Percentiles rank a stretch among this genome's conserved stretches.
Evolutionary conservation across 2,113 vertebrate species (phyloP).

Genomic region (Eretmochelys imbricata): DNA sequence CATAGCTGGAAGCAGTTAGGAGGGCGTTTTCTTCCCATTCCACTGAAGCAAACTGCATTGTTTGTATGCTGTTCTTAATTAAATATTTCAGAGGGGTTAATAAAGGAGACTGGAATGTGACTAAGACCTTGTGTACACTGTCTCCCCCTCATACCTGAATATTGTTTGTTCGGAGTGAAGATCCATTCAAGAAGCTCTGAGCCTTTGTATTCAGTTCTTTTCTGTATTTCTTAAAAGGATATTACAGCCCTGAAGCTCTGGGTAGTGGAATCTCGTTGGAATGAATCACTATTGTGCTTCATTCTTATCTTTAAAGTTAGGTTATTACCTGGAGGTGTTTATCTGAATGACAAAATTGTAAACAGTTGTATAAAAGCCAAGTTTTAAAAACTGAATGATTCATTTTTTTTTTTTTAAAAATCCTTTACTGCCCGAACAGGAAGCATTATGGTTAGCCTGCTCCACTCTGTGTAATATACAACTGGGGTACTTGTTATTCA

Average conservation of each 20-base stretch:
- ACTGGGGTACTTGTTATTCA: slow-evolving; percentile 13
- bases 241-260: background rate
- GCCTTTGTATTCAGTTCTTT: background rate
- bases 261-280: slow-evolving; percentile 2
- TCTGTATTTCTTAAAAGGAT: background rate
- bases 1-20: background rate
- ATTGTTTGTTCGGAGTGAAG: background rate
- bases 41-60: background rate
- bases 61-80: background rate
- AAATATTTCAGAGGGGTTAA: background rate
- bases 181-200: background rate
- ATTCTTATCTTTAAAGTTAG: slow-evolving; percentile 61
- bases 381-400: background rate
- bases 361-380: slow-evolving; percentile 45
- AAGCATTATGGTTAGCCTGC: slow-evolving; percentile 14
- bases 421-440: slow-evolving; percentile 15
- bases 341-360: slow-evolving; percentile 37
- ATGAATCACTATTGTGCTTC: slow-evolving; percentile 54
- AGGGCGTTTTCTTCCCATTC: background rate
- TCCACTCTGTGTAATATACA: slow-evolving; percentile 36
- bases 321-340: slow-evolving; percentile 56
- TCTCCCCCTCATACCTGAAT: background rate
- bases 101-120: background rate
- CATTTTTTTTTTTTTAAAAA: background rate
- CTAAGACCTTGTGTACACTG: background rate